Evolutionary conservation across 2,797 vertebrate genomes (phyloP), one percentile per base, ranked within the genome.

Genomic region (Mormyrus hasselquistii): DNA sequence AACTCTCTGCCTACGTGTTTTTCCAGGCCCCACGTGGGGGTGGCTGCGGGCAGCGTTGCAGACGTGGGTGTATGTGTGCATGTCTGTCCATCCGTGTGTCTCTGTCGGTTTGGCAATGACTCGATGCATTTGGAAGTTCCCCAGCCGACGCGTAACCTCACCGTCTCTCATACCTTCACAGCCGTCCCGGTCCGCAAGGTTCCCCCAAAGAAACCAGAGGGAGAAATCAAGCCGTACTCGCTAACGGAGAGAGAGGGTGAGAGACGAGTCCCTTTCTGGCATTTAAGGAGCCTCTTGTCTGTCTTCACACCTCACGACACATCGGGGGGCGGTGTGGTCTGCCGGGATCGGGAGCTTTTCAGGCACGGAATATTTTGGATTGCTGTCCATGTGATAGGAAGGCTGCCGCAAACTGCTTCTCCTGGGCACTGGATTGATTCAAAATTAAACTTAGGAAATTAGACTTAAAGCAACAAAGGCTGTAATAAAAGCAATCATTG

Each of bases 141-240:
- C 16, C 55, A 3, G 47, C 7, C 12, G 12, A 44, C 2, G 25
- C 2, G 0, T 52, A 50, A 88, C 47, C 29, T n/a, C 65, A 6
- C 2, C 89, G 62, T 90, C 62, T 34, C 92, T 88, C 85, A 69
- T 93, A 2, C 19, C 7, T 50, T 16, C 69, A 41, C 84, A 96
- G 96, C 82, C 89, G 94, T 89, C 88, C 95, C 94, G 62, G 79
- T 93, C 93, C 96, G 96, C 94, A 97, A 97, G 91, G 92, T 94
- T 92, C 95, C 95, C 91, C 95, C 94, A 86, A 98, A 94, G 93
- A 97, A 96, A 90, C 91, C 95, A 0, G 97, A 98, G 87, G 97
- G 97, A 93, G 97, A 98, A 88, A 98, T 99, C 94, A 99, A 99
- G 69, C 97, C 98, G 0, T 99, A 99, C 91, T 98, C 97, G 2